These are phyloP conservation scores for Brienomyrus longianalis DNA, from an alignment of 2,113 vertebrate genomes.

Conservation along the genomic window DNA sequence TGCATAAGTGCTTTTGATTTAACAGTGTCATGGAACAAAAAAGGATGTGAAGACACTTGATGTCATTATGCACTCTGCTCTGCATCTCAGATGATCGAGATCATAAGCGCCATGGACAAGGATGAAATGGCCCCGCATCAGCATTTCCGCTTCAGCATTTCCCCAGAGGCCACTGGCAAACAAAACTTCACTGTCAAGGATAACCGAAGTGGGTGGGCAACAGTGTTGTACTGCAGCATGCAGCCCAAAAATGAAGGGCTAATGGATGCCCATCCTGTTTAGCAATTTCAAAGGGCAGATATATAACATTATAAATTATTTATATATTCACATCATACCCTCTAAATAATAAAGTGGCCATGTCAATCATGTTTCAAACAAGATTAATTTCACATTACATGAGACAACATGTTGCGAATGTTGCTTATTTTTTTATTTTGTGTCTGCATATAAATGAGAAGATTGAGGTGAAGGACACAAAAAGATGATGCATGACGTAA, in stretches of 20 bases:
- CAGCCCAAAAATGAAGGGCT: neutral
- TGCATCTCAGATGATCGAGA: conserved; percentile 59
- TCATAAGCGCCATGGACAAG: conserved; percentile 89
- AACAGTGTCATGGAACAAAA: neutral
- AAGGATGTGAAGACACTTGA: neutral
- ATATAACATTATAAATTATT: neutral
- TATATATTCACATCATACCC: neutral
- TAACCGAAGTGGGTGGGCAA: conserved; percentile 76
- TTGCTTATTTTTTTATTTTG: neutral
- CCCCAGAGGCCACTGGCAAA: conserved; percentile 82
- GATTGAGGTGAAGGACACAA: neutral
- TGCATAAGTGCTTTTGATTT: neutral
- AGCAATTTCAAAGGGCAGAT: neutral
- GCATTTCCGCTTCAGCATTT: conserved; percentile 83
- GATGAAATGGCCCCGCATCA: conserved; percentile 84
- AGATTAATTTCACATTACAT: neutral
- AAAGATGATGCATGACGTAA: neutral
- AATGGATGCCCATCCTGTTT: neutral
- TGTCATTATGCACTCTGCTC: neutral
- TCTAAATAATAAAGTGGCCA: neutral
- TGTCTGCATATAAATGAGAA: neutral
- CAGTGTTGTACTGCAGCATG: neutral
- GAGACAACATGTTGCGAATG: neutral
- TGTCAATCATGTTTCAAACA: neutral
- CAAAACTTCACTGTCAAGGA: conserved; percentile 91